Evolutionary conservation across 2,888 invertebrate genomes (phyloP).

Genomic region (Eupithecia exiguata): DNA sequence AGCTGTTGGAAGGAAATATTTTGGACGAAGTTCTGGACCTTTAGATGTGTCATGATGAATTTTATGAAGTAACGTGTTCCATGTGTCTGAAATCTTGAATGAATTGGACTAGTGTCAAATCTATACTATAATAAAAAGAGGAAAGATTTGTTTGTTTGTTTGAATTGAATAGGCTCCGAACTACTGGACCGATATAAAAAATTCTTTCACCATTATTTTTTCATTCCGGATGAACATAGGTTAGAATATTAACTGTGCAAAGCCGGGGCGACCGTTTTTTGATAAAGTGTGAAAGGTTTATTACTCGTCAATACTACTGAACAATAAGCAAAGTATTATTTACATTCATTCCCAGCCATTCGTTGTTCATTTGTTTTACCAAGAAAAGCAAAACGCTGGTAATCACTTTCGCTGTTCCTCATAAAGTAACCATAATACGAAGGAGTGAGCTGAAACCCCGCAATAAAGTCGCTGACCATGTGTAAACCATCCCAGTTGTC

Average conservation of each 20-base stretch:
- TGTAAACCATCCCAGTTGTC: slow-evolving; percentile 74
- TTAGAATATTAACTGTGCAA: too few relatives aligned
- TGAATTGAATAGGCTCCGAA: too few relatives aligned
- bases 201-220: too few relatives aligned
- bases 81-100: neutral
- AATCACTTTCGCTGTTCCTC: slow-evolving; percentile 38
- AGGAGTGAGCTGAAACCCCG: slow-evolving; percentile 45
- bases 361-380: slow-evolving; percentile 32
- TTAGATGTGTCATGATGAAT: neutral
- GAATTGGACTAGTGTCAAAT: neutral
- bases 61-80: neutral
- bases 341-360: slow-evolving; percentile 3
- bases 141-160: too few relatives aligned
- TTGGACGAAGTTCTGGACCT: neutral
- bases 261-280: too few relatives aligned
- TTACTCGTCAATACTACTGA: neutral
- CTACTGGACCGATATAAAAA: too few relatives aligned
- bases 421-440: slow-evolving; percentile 41
- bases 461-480: slow-evolving; percentile 66
- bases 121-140: too few relatives aligned
- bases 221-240: too few relatives aligned
- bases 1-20: neutral
- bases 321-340: neutral
- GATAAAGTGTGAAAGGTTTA: neutral
- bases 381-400: slow-evolving; percentile 36